Percentiles rank a stretch among this genome's conserved stretches.
Evolutionary conservation across 2,888 invertebrate genomes (phyloP).

Genomic region (Coenonympha arcania): DNA sequence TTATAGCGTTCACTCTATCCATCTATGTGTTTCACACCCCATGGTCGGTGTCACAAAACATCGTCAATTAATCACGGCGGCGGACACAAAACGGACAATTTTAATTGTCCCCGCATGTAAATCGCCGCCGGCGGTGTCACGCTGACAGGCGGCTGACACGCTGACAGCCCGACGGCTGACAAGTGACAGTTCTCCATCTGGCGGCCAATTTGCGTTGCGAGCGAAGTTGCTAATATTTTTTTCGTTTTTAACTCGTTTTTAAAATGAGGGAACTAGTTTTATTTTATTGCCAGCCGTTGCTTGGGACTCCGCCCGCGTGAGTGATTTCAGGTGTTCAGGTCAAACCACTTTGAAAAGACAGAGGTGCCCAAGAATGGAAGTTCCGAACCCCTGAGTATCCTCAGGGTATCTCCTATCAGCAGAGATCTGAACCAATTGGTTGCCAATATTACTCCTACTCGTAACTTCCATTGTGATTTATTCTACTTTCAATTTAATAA

Average conservation of each 20-base stretch:
- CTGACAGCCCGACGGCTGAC: slow-evolving; percentile 53
- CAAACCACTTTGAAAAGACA: no score
- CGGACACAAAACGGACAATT: slow-evolving; percentile 28
- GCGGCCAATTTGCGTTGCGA: slow-evolving; percentile 22
- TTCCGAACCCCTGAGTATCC: no score
- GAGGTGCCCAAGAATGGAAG: no score
- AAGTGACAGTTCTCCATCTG: slow-evolving; percentile 21
- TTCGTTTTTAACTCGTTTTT: slow-evolving; percentile 5
- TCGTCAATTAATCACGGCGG: slow-evolving; percentile 17
- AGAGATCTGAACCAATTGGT: no score
- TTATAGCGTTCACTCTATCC: no score
- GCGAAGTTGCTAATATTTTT: slow-evolving; percentile 10
- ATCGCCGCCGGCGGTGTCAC: slow-evolving; percentile 39
- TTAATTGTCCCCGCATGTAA: slow-evolving; percentile 41
- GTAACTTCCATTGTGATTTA: no score
- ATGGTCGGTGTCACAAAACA: not conserved
- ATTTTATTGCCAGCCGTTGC: no score
- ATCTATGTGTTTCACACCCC: not conserved
- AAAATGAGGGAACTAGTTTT: not conserved
- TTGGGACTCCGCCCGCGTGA: no score
- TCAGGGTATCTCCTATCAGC: no score
- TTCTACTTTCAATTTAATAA: no score
- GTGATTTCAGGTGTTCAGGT: no score
- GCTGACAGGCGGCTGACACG: slow-evolving; percentile 55
- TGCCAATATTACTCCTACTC: no score